Conservation (phyloP, 2,113 vertebrate genomes). For the Colossoma macropomum region DNA sequence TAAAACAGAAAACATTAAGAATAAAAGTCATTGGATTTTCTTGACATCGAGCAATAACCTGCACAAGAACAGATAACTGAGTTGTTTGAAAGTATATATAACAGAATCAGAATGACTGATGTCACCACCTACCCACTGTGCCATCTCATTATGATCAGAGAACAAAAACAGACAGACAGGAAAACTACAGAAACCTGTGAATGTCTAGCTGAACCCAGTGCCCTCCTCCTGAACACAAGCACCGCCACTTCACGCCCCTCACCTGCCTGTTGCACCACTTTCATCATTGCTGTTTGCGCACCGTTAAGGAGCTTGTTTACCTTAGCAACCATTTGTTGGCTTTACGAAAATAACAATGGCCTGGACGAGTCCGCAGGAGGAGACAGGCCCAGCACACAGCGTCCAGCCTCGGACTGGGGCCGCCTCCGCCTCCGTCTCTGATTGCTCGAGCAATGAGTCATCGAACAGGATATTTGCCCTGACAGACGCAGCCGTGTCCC, state of each 20-base stretch:
- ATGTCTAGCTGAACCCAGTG: neutral
- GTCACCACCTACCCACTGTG: neutral
- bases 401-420: neutral
- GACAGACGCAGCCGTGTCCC: neutral
- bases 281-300: constrained; percentile 1
- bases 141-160: neutral
- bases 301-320: constrained; percentile 23
- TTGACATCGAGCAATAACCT: too few relatives aligned
- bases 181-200: neutral
- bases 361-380: neutral
- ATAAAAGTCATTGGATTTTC: too few relatives aligned
- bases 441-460: constrained; percentile 53
- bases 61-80: too few relatives aligned
- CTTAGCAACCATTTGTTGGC: constrained; percentile 36
- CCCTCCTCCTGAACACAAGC: neutral
- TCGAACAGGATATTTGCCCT: constrained; percentile 33
- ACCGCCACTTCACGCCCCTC: neutral
- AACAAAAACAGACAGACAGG: neutral
- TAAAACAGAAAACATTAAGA: too few relatives aligned
- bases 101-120: neutral
- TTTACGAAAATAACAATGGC: constrained; percentile 23
- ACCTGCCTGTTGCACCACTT: neutral
- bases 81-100: too few relatives aligned
- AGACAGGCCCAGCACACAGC: neutral
- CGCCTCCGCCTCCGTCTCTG: constrained; percentile 19